Evolutionary conservation across 1,140 invertebrate species (phyloP).

Genomic region (Zaprionus ghesquierei): DNA sequence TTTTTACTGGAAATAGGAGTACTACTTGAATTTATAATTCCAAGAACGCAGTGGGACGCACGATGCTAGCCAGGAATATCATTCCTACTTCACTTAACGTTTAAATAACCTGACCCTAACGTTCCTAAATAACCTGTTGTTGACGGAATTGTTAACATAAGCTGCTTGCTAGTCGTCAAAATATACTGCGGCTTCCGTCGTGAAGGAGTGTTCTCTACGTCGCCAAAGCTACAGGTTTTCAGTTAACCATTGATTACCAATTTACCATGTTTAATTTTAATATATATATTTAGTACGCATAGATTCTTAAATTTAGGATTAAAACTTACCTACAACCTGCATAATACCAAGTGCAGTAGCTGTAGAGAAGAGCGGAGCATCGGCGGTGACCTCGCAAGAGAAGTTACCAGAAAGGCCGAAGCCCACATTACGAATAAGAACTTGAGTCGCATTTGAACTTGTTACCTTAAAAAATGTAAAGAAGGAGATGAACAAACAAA

Average conservation of each 20-base stretch:
- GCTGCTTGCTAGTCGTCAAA: slow-evolving; percentile 3
- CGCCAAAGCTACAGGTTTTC: slow-evolving; percentile 17
- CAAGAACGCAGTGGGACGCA: neutral
- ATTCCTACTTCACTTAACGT: neutral
- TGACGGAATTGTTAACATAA: slow-evolving; percentile 68
- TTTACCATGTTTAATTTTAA: neutral
- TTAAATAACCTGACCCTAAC: slow-evolving; percentile 58
- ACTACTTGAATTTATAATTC: neutral
- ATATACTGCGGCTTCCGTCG: slow-evolving; percentile 29
- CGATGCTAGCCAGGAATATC: neutral
- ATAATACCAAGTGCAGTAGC: slow-evolving; percentile 86
- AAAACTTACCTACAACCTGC: slow-evolving; percentile 89
- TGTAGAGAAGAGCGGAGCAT: slow-evolving; percentile 89
- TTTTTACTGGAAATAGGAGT: too few species aligned
- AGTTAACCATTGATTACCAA: slow-evolving; percentile 19
- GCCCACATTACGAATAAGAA: slow-evolving; percentile 88
- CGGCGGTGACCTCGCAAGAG: slow-evolving; percentile 93
- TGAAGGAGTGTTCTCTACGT: slow-evolving; percentile 29
- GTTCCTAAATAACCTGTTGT: slow-evolving; percentile 72
- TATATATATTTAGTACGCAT: too few species aligned
- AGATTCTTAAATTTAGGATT: neutral
- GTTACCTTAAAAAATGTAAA: slow-evolving; percentile 82
- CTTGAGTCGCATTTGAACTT: slow-evolving; percentile 90
- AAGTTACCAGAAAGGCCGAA: slow-evolving; percentile 90
- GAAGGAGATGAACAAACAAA: neutral